phyloP scores from a whole-genome alignment of 1,140 invertebrate species.

The Linepithema humile region DNA sequence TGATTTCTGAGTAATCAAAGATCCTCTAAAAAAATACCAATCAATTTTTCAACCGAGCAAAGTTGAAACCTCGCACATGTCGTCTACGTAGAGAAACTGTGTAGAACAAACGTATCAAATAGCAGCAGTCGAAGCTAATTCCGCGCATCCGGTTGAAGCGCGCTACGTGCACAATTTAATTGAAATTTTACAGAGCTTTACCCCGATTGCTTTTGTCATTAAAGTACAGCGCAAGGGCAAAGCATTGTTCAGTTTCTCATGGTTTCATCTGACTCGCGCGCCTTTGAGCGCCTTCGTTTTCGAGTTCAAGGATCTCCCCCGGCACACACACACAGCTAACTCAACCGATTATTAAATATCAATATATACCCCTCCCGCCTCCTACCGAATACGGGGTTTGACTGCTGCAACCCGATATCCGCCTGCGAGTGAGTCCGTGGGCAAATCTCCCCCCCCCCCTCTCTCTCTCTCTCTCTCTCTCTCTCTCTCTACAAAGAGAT shows the following conservation, averaged over 20 bases:
- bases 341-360: conserved; percentile 50
- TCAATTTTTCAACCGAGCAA: neutral
- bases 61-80: neutral
- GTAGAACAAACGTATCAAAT: neutral
- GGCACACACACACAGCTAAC: neutral
- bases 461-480: too few species aligned
- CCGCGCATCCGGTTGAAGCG: neutral
- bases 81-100: neutral
- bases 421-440: neutral
- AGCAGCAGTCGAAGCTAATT: conserved; percentile 2
- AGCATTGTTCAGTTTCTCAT: neutral
- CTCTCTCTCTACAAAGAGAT: neutral
- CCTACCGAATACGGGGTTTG: neutral
- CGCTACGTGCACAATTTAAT: conserved; percentile 18
- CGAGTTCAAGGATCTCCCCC: neutral
- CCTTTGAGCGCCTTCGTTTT: neutral
- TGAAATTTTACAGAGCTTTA: conserved; percentile 40
- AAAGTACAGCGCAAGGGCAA: neutral
- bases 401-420: neutral
- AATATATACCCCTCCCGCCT: conserved; percentile 13
- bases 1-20: neutral
- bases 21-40: neutral
- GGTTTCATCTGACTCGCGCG: neutral
- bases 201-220: neutral
- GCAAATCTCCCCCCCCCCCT: too few species aligned